Evolutionary conservation across 2,888 invertebrate genomes (phyloP).

Genomic region (Nomada goodeniana): DNA sequence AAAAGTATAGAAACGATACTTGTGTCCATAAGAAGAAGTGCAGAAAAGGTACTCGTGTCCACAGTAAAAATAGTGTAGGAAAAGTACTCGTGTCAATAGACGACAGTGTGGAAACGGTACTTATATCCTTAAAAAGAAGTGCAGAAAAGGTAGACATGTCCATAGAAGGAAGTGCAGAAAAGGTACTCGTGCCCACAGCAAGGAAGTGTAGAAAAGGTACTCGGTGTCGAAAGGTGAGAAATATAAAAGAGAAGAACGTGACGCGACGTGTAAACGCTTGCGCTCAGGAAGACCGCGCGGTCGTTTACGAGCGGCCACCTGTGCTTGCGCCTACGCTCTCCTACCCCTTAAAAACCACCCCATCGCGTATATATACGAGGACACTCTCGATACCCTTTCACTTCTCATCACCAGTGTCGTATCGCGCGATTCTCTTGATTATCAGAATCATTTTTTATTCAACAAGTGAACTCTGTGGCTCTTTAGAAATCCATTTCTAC

Average conservation of each 20-base stretch:
- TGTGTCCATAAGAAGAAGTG: too few relatives aligned
- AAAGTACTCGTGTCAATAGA: too few relatives aligned
- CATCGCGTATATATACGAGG: conserved; percentile 77
- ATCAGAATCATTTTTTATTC: conserved; percentile 17
- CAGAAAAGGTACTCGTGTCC: too few relatives aligned
- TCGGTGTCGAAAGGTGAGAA: too few relatives aligned
- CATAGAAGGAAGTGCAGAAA: too few relatives aligned
- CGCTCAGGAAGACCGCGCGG: conserved; percentile 66
- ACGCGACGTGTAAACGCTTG: conserved; percentile 68
- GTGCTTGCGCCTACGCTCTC: conserved; percentile 61
- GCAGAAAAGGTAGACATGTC: too few relatives aligned
- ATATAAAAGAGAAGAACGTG: not conserved
- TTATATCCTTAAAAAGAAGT: too few relatives aligned
- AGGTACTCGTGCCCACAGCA: too few relatives aligned
- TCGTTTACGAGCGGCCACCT: conserved; percentile 72
- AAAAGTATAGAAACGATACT: too few relatives aligned
- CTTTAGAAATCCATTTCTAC: not conserved
- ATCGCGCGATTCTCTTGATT: conserved; percentile 64
- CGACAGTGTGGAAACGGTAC: too few relatives aligned
- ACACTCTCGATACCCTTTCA: conserved; percentile 72
- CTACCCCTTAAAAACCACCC: conserved; percentile 64
- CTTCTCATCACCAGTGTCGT: conserved; percentile 75
- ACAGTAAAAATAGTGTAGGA: too few relatives aligned
- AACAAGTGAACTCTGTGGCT: not conserved
- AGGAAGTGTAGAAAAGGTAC: too few relatives aligned